Percentiles rank a stretch among this genome's conserved stretches.
phyloP scores from a whole-genome alignment of 35 echinoderm and acorn worm genomes.

The Eucidaris tribuloides region DNA sequence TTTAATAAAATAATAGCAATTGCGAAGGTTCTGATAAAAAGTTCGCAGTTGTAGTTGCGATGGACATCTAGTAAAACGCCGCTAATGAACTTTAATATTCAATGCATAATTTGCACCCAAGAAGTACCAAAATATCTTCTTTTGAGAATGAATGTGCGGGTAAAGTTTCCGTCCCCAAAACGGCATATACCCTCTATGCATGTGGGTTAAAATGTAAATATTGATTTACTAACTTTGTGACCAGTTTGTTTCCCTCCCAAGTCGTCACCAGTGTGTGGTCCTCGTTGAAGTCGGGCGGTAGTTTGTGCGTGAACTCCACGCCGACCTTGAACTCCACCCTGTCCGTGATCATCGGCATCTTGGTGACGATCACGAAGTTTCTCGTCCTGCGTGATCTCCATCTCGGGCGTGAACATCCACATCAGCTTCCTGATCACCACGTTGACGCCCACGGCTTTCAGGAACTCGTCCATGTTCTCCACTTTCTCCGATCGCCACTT shows the following conservation, averaged over 20 bases:
- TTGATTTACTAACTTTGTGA: constrained; percentile 18
- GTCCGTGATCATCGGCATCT: constrained; percentile 4
- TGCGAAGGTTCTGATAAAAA: too few relatives aligned
- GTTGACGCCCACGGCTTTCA: constrained; percentile 17
- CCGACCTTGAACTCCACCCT: constrained; percentile 20
- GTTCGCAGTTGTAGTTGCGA: too few relatives aligned
- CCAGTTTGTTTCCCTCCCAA: background rate
- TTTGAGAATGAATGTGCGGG: too few relatives aligned
- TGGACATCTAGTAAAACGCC: too few relatives aligned
- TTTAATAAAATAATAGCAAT: too few relatives aligned
- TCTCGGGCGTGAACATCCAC: constrained; percentile 2
- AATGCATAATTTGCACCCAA: too few relatives aligned
- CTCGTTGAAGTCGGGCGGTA: constrained; percentile 19
- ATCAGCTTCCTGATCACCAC: constrained; percentile 13
- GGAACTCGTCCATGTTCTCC: constrained; percentile 29
- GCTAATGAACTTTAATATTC: too few relatives aligned
- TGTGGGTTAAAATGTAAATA: too few relatives aligned
- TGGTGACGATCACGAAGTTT: background rate
- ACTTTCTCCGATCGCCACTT: constrained; percentile 22
- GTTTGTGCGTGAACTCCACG: background rate
- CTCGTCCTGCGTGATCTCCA: constrained; percentile 3
- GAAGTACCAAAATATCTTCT: too few relatives aligned
- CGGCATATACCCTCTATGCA: too few relatives aligned
- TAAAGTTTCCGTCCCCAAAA: too few relatives aligned
- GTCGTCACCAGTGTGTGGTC: constrained; percentile 5